A percentile compares a stretch with the other conserved stretches of the same genome.
Evolutionary conservation across 2,113 vertebrate genomes (phyloP).

Genomic region (Halcyon malimbica): DNA sequence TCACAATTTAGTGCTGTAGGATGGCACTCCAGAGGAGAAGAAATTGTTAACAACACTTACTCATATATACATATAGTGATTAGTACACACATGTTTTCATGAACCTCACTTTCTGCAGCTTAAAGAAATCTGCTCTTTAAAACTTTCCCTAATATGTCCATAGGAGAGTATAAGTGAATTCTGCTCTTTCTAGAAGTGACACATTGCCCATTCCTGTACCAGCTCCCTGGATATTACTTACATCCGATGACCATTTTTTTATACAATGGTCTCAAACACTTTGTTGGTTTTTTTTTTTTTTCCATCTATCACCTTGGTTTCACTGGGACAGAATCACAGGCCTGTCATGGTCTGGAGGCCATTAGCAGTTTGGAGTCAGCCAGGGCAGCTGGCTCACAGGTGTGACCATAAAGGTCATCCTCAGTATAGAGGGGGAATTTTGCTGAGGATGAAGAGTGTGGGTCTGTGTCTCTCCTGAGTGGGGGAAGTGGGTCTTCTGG

Average conservation of each 20-base stretch:
- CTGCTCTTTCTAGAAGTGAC: background rate
- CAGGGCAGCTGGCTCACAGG: too few species aligned
- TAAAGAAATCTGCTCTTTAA: constrained; percentile 13
- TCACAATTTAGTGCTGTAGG: background rate
- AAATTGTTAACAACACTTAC: background rate
- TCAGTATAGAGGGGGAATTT: too few species aligned
- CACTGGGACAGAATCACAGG: too few species aligned
- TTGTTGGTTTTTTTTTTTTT: background rate
- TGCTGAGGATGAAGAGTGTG: too few species aligned
- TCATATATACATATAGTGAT: background rate
- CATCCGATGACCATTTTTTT: background rate
- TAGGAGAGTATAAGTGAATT: background rate
- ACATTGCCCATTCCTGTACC: background rate
- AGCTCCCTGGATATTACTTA: background rate
- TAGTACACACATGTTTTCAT: background rate
- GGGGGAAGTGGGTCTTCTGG: too few species aligned
- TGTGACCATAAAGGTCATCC: too few species aligned
- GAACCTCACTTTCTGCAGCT: background rate
- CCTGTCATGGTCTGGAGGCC: too few species aligned
- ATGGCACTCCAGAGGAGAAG: background rate
- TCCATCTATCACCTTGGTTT: too few species aligned
- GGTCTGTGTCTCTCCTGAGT: too few species aligned
- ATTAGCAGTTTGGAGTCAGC: too few species aligned
- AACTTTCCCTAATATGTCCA: background rate
- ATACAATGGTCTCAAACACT: background rate